These are phyloP conservation scores for Caenorhabditis sp. DNA, from an alignment of 2,888 invertebrate species.

Conservation along the genomic window DNA sequence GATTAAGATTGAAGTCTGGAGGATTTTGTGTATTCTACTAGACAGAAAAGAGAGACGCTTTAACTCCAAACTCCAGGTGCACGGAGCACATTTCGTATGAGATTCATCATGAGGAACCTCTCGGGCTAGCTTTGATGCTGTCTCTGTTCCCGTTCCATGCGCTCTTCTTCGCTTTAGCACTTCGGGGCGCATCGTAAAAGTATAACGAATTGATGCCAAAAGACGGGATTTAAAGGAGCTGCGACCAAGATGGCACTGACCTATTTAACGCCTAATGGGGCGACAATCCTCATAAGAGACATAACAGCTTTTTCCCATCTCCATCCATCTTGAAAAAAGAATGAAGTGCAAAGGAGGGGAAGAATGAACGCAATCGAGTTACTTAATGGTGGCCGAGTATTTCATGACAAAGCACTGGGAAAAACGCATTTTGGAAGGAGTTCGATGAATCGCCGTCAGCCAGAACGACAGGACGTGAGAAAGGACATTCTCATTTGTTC, in stretches of 20 bases:
- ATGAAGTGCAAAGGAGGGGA: slow-evolving; percentile 35
- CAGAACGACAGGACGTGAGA: slow-evolving; percentile 13
- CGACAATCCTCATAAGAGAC: slow-evolving; percentile 32
- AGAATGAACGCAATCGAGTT: slow-evolving; percentile 38
- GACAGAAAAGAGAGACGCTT: too few species aligned
- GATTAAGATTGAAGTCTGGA: background rate
- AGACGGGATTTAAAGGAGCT: slow-evolving; percentile 25
- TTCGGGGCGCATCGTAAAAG: slow-evolving; percentile 31
- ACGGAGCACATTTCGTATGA: slow-evolving; percentile 28
- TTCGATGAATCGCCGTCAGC: background rate
- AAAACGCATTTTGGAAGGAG: slow-evolving; percentile 6
- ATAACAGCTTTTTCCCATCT: background rate
- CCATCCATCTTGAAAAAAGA: background rate
- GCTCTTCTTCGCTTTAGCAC: slow-evolving; percentile 10
- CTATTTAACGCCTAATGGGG: slow-evolving; percentile 28
- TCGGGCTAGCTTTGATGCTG: background rate
- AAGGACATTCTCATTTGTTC: slow-evolving; percentile 12
- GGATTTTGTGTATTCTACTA: too few species aligned
- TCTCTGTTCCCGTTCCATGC: slow-evolving; percentile 31
- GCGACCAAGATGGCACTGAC: slow-evolving; percentile 23
- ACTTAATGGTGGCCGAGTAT: slow-evolving; percentile 39
- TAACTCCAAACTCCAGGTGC: slow-evolving; percentile 25
- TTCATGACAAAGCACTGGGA: slow-evolving; percentile 32
- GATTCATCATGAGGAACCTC: slow-evolving; percentile 44
- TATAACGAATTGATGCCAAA: slow-evolving; percentile 35